Percentiles rank a stretch among this genome's conserved stretches.
Evolutionary conservation across 2,888 invertebrate species (phyloP).

Genomic region (Idaea straminata): DNA sequence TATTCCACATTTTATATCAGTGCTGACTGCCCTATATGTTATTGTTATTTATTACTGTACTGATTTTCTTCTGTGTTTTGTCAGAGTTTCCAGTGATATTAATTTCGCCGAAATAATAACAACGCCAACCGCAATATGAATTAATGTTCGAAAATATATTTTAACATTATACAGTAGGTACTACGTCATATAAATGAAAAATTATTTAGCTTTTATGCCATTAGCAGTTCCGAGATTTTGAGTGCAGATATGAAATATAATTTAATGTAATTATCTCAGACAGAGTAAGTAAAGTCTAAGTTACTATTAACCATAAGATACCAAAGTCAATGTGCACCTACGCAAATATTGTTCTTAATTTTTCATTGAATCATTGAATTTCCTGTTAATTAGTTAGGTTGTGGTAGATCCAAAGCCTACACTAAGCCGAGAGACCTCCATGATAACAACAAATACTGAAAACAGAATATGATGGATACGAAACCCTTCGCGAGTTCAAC

Average conservation of each 20-base stretch:
- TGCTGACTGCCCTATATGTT: not conserved
- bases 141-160: not conserved
- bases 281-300: not conserved
- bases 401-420: no score
- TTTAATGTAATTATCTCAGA: not conserved
- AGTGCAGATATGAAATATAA: not conserved
- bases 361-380: no score
- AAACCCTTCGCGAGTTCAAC: no score
- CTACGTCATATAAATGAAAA: not conserved
- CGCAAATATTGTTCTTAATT: no score
- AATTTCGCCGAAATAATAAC: not conserved
- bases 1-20: not conserved
- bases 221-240: not conserved
- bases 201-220: not conserved
- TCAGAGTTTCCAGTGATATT: not conserved
- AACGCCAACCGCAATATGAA: not conserved
- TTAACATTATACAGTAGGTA: not conserved
- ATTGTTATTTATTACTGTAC: slow-evolving; percentile 1
- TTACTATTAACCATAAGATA: no score
- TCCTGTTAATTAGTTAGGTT: no score
- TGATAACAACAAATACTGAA: no score
- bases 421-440: no score
- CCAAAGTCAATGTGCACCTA: no score
- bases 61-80: not conserved
- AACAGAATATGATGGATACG: no score